These are phyloP conservation scores for Speoplatyrhinus poulsoni DNA, from an alignment of 2,113 vertebrate genomes.

Conservation along the genomic window DNA sequence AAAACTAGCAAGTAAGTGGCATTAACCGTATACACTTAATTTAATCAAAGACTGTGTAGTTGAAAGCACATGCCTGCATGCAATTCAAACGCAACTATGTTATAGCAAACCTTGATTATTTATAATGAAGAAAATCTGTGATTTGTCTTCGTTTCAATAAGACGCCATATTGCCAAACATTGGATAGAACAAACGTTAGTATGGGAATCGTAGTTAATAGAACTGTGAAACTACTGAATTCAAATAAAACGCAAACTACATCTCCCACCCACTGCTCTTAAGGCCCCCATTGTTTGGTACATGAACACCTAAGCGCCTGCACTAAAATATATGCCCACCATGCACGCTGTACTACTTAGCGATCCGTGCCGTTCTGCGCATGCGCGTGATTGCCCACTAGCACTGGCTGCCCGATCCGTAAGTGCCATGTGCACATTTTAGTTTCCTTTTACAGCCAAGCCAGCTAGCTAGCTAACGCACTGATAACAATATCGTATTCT, in stretches of 20 bases:
- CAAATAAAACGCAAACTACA: constrained; percentile 30
- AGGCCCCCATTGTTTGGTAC: constrained; percentile 40
- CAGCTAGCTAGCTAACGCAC: no score
- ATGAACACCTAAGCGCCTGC: constrained; percentile 51
- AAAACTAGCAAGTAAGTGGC: background rate
- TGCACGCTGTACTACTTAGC: no score
- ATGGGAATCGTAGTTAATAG: constrained; percentile 67
- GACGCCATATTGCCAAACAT: constrained; percentile 58
- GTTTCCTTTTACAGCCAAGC: no score
- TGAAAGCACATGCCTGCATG: no score
- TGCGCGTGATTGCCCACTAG: no score
- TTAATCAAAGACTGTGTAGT: no score
- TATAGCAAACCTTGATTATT: constrained; percentile 36
- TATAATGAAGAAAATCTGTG: constrained; percentile 54
- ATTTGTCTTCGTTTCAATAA: constrained; percentile 62
- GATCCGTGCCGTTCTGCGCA: no score
- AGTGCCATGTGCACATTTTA: no score
- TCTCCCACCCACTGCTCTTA: constrained; percentile 27
- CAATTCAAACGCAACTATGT: background rate
- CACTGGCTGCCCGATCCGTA: no score
- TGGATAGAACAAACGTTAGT: constrained; percentile 10
- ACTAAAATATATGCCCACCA: constrained; percentile 9
- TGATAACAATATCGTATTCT: no score
- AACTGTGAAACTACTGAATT: rapidly evolving
- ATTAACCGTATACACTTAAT: no score